Conservation (phyloP, 2,113 vertebrate genomes). For the Bos indicus region DNA sequence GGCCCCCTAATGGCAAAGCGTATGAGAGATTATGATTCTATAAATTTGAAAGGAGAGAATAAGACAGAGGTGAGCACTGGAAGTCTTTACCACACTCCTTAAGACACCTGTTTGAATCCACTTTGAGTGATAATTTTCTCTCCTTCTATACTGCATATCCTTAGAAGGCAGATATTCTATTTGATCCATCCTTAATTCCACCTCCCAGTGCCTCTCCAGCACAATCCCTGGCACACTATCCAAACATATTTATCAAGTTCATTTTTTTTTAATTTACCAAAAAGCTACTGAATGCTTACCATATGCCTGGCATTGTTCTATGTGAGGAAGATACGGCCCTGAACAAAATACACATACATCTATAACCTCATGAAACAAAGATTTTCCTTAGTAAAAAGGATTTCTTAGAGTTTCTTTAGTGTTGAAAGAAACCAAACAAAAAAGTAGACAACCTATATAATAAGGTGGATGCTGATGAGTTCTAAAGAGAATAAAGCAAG, state of each 20-base stretch:
- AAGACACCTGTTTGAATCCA: neutral
- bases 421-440: neutral
- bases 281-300: neutral
- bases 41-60: neutral
- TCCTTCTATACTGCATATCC: neutral
- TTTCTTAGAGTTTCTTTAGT: neutral
- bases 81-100: neutral
- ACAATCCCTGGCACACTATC: neutral
- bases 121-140: neutral
- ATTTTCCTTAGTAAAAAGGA: neutral
- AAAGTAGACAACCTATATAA: neutral
- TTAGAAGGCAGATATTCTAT: neutral
- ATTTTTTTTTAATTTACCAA: neutral
- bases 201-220: neutral
- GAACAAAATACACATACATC: neutral
- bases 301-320: neutral
- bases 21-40: neutral
- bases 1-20: neutral
- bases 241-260: neutral
- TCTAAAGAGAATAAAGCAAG: neutral
- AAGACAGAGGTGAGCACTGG: neutral
- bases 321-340: neutral
- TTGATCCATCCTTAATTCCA: neutral
- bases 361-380: neutral
- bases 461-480: neutral